A percentile compares a stretch with the other conserved stretches of the same genome.
phyloP scores from a whole-genome alignment of 2,888 invertebrate genomes.

The Xanthostigma xanthostigma region DNA sequence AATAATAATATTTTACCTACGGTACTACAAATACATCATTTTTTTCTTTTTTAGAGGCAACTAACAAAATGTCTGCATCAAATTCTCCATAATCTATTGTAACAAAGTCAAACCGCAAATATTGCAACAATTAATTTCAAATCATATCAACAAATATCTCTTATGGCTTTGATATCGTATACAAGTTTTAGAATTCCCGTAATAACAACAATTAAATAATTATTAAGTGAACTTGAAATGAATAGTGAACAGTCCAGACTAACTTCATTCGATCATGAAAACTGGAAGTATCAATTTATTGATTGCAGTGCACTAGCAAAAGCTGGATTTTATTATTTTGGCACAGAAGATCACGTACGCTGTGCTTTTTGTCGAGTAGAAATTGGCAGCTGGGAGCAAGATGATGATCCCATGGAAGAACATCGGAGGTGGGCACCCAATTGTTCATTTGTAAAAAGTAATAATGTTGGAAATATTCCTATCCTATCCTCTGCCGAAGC shows the following conservation, averaged over 20 bases:
- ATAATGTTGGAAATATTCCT: conserved; percentile 49
- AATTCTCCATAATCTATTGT: too few relatives aligned
- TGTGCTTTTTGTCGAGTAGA: conserved; percentile 71
- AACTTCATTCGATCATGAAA: conserved; percentile 37
- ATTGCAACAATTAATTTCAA: too few relatives aligned
- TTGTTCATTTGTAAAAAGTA: conserved; percentile 58
- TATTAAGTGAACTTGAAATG: conserved; percentile 24
- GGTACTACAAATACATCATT: too few relatives aligned
- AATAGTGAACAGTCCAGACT: conserved; percentile 46
- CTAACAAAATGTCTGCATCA: too few relatives aligned
- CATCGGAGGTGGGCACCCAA: conserved; percentile 68
- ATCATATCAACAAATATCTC: too few relatives aligned
- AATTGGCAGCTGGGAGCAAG: conserved; percentile 65
- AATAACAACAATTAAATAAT: too few relatives aligned
- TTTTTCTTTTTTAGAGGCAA: too few relatives aligned
- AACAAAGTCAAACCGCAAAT: too few relatives aligned
- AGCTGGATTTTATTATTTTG: conserved; percentile 72
- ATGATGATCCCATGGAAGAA: conserved; percentile 68
- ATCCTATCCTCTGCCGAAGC: conserved; percentile 19
- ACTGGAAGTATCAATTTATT: conserved; percentile 50
- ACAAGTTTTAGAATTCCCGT: too few relatives aligned
- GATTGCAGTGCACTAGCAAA: conserved; percentile 50
- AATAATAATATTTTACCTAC: too few relatives aligned
- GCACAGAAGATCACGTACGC: conserved; percentile 58
- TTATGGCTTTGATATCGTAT: too few relatives aligned